A percentile compares a stretch with the other conserved stretches of the same genome.
phyloP scores from a whole-genome alignment of 1,140 invertebrate genomes.

The Leptonema lineaticorne region DNA sequence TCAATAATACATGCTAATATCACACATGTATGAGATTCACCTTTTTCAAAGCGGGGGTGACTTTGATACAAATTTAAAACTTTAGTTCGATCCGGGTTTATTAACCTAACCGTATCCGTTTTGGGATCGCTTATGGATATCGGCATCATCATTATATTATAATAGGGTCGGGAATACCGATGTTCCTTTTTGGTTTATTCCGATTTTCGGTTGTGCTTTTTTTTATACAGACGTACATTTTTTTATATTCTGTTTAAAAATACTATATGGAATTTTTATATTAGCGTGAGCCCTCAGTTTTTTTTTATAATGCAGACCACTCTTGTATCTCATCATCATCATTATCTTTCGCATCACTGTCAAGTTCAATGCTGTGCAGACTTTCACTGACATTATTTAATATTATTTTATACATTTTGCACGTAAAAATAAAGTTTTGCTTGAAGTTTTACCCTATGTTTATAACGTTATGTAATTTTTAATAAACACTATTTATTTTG shows the following conservation, averaged over 20 bases:
- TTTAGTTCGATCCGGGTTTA: conserved; percentile 7
- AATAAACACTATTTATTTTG: too few species aligned
- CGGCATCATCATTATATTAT: background rate
- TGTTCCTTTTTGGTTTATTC: too few species aligned
- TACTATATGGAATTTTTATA: background rate
- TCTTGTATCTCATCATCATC: conserved; percentile 15
- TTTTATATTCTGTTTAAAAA: background rate
- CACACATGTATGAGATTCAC: background rate
- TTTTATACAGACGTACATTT: background rate
- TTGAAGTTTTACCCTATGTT: too few species aligned
- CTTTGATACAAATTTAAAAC: background rate
- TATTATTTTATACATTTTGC: too few species aligned
- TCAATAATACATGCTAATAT: background rate
- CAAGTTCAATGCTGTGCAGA: conserved; percentile 25
- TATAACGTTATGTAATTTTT: too few species aligned
- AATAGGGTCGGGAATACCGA: background rate
- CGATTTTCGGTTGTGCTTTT: background rate
- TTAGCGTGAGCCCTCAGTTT: background rate
- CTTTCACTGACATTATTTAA: conserved; percentile 25
- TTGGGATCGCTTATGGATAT: background rate
- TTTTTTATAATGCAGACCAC: background rate
- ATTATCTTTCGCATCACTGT: conserved; percentile 11
- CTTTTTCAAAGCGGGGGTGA: conserved; percentile 4
- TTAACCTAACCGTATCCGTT: conserved; percentile 7
- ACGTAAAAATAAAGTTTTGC: too few species aligned